Evolutionary conservation across 2,797 vertebrate genomes (phyloP).

Genomic region (Hapalemur alaotrensis): DNA sequence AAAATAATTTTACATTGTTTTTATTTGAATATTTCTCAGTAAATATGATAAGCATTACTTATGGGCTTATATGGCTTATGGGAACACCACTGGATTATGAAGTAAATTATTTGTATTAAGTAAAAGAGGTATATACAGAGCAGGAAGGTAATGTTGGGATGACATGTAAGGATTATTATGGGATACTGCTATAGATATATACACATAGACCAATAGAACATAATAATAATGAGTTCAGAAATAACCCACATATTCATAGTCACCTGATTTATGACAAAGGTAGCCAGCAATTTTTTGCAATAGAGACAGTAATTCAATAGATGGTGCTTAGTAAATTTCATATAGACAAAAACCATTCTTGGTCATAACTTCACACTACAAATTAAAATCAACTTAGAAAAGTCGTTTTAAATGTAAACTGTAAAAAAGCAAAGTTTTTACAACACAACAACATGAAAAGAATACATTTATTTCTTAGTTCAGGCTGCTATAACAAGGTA

Average conservation of each 20-base stretch:
- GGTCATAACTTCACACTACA: neutral
- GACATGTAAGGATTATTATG: neutral
- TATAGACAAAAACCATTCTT: neutral
- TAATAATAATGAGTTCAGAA: neutral
- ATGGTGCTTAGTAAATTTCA: neutral
- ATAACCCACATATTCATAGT: neutral
- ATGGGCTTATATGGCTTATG: neutral
- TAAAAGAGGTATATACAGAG: neutral
- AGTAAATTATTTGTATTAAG: neutral
- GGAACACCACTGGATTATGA: neutral
- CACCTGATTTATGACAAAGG: neutral
- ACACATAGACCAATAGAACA: neutral
- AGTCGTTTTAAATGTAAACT: neutral
- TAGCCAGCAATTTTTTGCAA: neutral
- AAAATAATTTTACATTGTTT: neutral
- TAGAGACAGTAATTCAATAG: neutral
- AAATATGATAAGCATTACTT: neutral
- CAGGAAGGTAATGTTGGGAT: neutral
- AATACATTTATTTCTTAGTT: neutral
- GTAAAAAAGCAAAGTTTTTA: neutral
- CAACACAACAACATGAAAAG: neutral
- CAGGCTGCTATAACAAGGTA: neutral
- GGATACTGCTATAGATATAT: neutral
- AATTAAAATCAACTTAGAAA: neutral
- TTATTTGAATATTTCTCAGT: neutral